A percentile compares a stretch with the other conserved stretches of the same genome.
Conservation (phyloP, 1,140 invertebrate species). For the Lepeophtheirus salmonis region DNA sequence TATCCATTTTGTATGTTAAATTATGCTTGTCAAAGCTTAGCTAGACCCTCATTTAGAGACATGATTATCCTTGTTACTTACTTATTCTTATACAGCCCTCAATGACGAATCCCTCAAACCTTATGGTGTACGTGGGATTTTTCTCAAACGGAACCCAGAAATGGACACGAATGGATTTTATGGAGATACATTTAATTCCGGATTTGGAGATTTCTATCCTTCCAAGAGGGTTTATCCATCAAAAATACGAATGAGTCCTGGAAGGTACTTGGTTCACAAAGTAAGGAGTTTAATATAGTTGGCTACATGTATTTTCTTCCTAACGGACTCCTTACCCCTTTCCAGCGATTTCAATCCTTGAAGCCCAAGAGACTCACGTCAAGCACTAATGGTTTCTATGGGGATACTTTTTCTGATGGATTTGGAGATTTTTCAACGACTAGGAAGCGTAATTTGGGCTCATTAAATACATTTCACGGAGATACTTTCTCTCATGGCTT, state of each 20-base stretch:
- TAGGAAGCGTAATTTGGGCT: conserved; percentile 23
- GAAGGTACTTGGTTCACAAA: not conserved
- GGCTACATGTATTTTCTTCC: not conserved
- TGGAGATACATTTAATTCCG: conserved; percentile 31
- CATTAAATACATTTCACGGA: conserved; percentile 23
- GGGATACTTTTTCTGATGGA: conserved; percentile 31
- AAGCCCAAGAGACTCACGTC: conserved; percentile 22
- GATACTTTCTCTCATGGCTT: conserved; percentile 28
- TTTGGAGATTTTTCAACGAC: conserved; percentile 34
- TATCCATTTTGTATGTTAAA: too few relatives aligned
- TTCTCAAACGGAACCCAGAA: conserved; percentile 27
- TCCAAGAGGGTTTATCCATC: conserved; percentile 26
- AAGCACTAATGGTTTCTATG: conserved; percentile 26
- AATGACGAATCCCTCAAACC: conserved; percentile 21
- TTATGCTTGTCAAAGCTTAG: too few relatives aligned
- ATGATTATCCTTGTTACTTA: conserved; percentile 23
- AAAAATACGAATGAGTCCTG: not conserved
- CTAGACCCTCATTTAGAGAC: too few relatives aligned
- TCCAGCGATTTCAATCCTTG: conserved; percentile 21
- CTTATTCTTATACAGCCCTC: conserved; percentile 23
- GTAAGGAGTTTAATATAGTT: not conserved
- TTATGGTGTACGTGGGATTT: conserved; percentile 16
- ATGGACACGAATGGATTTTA: conserved; percentile 31
- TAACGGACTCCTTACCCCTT: not conserved
- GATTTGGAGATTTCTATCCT: conserved; percentile 33